Evolutionary conservation across 2,113 vertebrate genomes (phyloP).

Genomic region (Catharus fuscescens): DNA sequence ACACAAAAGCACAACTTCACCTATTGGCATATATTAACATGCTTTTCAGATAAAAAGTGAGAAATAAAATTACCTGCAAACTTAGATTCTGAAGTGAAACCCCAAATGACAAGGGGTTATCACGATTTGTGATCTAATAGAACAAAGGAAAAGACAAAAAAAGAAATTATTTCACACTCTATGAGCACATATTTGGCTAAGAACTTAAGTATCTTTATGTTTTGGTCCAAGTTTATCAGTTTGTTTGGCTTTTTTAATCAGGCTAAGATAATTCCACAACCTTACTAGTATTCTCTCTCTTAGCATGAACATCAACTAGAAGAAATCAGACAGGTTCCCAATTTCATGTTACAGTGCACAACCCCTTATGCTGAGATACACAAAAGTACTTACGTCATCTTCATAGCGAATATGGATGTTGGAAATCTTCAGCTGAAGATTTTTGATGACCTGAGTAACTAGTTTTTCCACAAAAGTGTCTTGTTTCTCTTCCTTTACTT

Average conservation of each 20-base stretch:
- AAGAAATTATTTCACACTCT: not conserved
- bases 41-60: not conserved
- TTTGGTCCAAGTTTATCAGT: not conserved
- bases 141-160: not conserved
- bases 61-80: slow-evolving; percentile 85
- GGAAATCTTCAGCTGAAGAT: slow-evolving; percentile 96
- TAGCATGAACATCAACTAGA: not conserved
- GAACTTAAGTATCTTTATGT: not conserved
- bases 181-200: not conserved
- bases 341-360: not conserved
- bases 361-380: not conserved
- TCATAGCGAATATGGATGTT: slow-evolving; percentile 97
- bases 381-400: slow-evolving; percentile 90
- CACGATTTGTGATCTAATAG: slow-evolving; percentile 88
- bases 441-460: slow-evolving; percentile 97
- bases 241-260: not conserved
- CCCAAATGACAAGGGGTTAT: slow-evolving; percentile 90
- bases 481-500: slow-evolving; percentile 84
- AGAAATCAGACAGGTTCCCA: not conserved
- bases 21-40: not conserved
- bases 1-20: not conserved
- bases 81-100: slow-evolving; percentile 96
- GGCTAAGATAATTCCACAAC: not conserved
- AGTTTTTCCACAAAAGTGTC: slow-evolving; percentile 96
- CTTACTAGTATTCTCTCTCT: not conserved